Base-by-base conservation (phyloP, 2,888 invertebrate genomes). In the Erebia epiphron region DNA sequence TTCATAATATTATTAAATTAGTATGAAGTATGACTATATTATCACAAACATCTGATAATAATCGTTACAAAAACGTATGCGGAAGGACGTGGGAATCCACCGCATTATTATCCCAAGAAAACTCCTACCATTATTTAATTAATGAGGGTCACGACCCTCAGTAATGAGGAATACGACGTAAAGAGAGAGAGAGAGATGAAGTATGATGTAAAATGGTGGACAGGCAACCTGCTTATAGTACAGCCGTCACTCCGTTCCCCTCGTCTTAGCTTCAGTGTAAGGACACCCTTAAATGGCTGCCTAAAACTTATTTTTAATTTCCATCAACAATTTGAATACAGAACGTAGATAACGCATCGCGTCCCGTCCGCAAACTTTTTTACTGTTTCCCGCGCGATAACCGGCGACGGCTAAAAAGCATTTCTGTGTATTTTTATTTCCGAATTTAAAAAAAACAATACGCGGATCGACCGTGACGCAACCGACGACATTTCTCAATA, bases 361-460 rank as follows among this genome's bases (percentile, higher is more conserved):
- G 76, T 81, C 70, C 77, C 78, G 76, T 80, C 80, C 76, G 86
- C 85, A 77, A 82, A 80, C 79, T 82, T 86, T 86, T 89, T 87
- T 84, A 79, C 80, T 79, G 83, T 82, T 83, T 83, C 82, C 80
- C 81, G 79, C 79, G 78, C 85, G 92, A 91, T 92, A 92, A 91
- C 86, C 83, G 83, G 76, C 85, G 87, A 84, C 87, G 83, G 84
- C 85, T 90, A 91, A 92, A 92, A 88, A 93, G 93, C 93, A 88
- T 93, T 92, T 92, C 91, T 87, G 91, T 93, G 93, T 93, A 87
- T 81, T 78, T 78, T 77, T 74, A 61, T 68, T 68, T 61, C 35
- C 61, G 65, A 79, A 80, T 82, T 82, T 83, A 86, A 83, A 83
- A 83, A 81, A 84, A 79, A 80, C 79, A 75, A 77, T 75, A 82